Percentiles rank a stretch among this genome's conserved stretches.
These are phyloP conservation scores for Merodon equestris DNA, from an alignment of 2,888 invertebrate species.

Conservation along the genomic window DNA sequence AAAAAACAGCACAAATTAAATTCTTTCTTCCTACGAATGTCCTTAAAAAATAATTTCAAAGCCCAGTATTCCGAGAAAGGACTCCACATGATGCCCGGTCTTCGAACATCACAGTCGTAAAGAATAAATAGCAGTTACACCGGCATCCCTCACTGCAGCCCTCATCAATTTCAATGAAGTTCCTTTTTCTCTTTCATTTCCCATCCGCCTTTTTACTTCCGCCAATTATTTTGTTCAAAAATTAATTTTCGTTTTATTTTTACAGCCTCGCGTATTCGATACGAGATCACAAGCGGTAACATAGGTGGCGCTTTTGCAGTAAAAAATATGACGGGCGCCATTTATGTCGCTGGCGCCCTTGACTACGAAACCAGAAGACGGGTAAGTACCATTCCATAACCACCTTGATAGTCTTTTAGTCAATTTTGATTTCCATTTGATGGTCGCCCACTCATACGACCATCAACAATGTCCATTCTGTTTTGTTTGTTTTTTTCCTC, in stretches of 20 bases:
- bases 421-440: constrained; percentile 22
- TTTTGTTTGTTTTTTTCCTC: constrained; percentile 1
- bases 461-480: constrained; percentile 24
- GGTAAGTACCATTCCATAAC: constrained; percentile 82
- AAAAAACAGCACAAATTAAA: no score
- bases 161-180: background rate
- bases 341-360: constrained; percentile 97
- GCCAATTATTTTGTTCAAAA: no score
- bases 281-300: constrained; percentile 99
- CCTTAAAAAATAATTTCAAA: no score
- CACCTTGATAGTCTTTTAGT: background rate
- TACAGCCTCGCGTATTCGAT: constrained; percentile 98
- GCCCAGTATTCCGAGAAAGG: no score
- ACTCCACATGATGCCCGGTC: no score
- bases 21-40: no score
- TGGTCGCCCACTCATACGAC: constrained; percentile 2
- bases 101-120: no score
- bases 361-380: constrained; percentile 98
- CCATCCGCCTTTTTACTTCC: no score
- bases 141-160: no score
- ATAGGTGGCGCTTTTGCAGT: constrained; percentile 98
- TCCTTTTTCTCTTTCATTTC: background rate
- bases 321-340: constrained; percentile 98
- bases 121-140: no score
- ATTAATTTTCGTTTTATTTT: constrained; percentile 69